Evolutionary conservation across 2,888 invertebrate species (phyloP), one percentile per base, ranked within the genome.

Genomic region (Noctua janthe): DNA sequence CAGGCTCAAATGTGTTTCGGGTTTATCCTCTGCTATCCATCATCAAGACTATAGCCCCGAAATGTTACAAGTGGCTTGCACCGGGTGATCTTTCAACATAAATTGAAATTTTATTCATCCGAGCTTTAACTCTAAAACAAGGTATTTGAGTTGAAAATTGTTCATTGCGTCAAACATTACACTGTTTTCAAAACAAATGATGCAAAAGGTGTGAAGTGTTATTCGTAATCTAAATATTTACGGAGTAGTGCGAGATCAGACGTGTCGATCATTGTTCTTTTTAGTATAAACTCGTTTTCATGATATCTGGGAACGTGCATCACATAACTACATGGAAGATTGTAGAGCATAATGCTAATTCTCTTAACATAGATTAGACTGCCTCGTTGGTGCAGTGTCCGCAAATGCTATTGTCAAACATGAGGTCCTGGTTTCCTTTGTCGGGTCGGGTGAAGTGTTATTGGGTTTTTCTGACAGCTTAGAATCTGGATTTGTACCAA

Each of bases 171-270:
- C 13, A 70, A 76, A 39, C 59, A 59, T 23, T 39, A 49, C 47
- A 51, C 43, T 86, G 64, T 83, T 83, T 77, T 64, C 4, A 73
- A 71, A 86, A 80, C 62, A 73, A 59, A 35, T n/a, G 75, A 39
- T 82, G 78, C 43, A 62, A 64, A 75, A 77, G 67, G 72, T 83
- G 79, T 77, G 71, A 71, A 83, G 43, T 86, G 69, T 73, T 83
- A 47, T 83, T 73, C 71, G 64, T 77, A 49, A 80, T 71, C 20
- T 84, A 80, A 85, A 85, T 84, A 80, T 85, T 87, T 87, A 83
- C 72, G 20, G 15, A 77, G 47, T 70, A 56, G 54, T 74, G 49
- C 62, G 62, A 83, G 79, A 83, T 73, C 80, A 80, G 39, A 84
- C 75, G 84, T 84, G 84, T 76, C 70, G 66, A 75, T 73, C 69